A percentile compares a stretch with the other conserved stretches of the same genome.
Evolutionary conservation across 2,888 invertebrate species (phyloP).

Genomic region (Torymus aiolomorphi): DNA sequence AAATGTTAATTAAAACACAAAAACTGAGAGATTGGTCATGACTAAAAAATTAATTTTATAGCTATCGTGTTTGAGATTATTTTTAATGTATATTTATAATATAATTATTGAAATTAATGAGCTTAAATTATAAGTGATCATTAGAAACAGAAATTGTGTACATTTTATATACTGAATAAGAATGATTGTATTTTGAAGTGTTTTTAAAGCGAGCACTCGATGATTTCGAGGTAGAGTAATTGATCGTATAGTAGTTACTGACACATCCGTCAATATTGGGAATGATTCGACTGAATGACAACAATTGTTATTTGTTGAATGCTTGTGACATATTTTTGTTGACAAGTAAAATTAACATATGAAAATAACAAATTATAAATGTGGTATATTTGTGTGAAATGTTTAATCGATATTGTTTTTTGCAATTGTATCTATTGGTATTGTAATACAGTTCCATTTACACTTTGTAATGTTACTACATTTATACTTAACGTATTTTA

Average conservation of each 20-base stretch:
- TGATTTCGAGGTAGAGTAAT: constrained; percentile 6
- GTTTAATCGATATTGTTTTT: constrained; percentile 27
- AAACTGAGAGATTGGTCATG: too few relatives aligned
- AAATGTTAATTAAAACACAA: too few relatives aligned
- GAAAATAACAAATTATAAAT: constrained; percentile 23
- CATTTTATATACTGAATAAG: constrained; percentile 2
- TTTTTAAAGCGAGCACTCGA: neutral
- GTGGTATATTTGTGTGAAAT: constrained; percentile 33
- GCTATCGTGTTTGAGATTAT: too few relatives aligned
- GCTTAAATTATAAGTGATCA: constrained; percentile 1
- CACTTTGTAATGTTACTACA: constrained; percentile 41
- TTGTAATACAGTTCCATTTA: constrained; percentile 25
- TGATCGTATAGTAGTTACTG: neutral
- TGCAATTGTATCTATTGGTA: constrained; percentile 24
- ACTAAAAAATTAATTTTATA: too few relatives aligned
- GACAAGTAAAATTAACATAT: constrained; percentile 8
- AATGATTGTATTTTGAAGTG: constrained; percentile 4
- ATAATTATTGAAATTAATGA: neutral
- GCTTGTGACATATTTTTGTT: constrained; percentile 16
- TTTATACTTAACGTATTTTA: constrained; percentile 45
- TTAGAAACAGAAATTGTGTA: neutral
- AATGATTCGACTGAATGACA: constrained; percentile 29
- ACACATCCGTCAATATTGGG: constrained; percentile 15
- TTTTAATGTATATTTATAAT: too few relatives aligned
- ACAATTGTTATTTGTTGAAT: constrained; percentile 50